A percentile compares a stretch with the other conserved stretches of the same genome.
These are phyloP conservation scores for Heliangelus exortis DNA, from an alignment of 2,797 vertebrate species.

Conservation along the genomic window DNA sequence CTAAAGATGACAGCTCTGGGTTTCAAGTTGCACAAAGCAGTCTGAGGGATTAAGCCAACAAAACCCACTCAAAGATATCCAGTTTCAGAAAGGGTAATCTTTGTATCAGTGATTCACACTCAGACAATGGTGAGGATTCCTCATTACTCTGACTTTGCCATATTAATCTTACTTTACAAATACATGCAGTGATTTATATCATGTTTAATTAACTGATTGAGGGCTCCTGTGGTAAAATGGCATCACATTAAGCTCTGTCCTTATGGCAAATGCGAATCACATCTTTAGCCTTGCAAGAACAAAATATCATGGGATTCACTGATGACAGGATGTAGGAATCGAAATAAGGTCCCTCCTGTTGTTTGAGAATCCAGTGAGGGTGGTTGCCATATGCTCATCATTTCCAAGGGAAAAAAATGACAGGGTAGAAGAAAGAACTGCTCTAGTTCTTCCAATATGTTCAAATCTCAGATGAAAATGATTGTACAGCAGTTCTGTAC, in stretches of 20 bases:
- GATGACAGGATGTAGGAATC: conserved; percentile 90
- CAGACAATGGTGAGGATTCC: conserved; percentile 75
- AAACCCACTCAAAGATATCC: conserved; percentile 83
- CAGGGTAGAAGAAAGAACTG: conserved; percentile 90
- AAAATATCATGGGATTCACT: conserved; percentile 84
- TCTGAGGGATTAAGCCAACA: conserved; percentile 84
- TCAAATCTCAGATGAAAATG: conserved; percentile 90
- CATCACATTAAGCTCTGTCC: conserved; percentile 80
- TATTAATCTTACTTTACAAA: conserved; percentile 86
- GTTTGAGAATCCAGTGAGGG: conserved; percentile 88
- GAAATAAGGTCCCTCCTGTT: conserved; percentile 89
- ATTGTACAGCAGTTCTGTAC: conserved; percentile 76
- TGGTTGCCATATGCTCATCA: conserved; percentile 94
- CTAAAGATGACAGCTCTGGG: conserved; percentile 84
- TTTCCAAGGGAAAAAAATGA: conserved; percentile 86
- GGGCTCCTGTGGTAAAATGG: conserved; percentile 82
- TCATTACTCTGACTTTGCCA: conserved; percentile 76
- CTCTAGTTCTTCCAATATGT: conserved; percentile 90
- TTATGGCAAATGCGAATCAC: conserved; percentile 85
- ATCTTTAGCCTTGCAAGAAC: conserved; percentile 83
- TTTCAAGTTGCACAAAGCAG: conserved; percentile 82
- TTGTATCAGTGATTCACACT: conserved; percentile 74
- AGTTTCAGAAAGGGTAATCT: conserved; percentile 83
- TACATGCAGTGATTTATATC: conserved; percentile 82
- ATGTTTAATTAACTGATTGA: conserved; percentile 89